Conservation (phyloP, 2,888 invertebrate species). For the Tetragnatha montana region DNA sequence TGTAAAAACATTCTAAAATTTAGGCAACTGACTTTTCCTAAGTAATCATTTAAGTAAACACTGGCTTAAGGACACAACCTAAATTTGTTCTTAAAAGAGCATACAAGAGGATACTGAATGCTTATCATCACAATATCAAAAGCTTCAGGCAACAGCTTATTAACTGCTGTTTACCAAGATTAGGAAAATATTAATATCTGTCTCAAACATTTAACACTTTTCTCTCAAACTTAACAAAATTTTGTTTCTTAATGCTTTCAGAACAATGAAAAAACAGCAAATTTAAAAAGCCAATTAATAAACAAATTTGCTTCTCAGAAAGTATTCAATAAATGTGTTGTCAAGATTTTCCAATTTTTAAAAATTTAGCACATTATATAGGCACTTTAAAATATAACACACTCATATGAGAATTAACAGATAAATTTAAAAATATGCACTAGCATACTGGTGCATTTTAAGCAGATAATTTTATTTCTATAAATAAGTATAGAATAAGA, state of each 20-base stretch:
- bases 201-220: background rate
- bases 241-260: background rate
- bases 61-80: constrained; percentile 28
- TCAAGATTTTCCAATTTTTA: no score
- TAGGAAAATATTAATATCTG: background rate
- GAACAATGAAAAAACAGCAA: background rate
- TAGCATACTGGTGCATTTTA: no score
- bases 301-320: no score
- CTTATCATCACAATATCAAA: background rate
- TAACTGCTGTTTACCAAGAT: constrained; percentile 17
- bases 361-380: no score
- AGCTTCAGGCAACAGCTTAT: constrained; percentile 1
- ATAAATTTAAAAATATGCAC: no score
- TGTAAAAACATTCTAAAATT: no score
- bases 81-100: constrained; percentile 39
- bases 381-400: no score
- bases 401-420: no score
- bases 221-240: background rate
- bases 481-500: no score
- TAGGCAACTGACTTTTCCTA: background rate
- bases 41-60: constrained; percentile 1
- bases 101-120: background rate
- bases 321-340: no score
- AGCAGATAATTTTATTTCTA: no score
- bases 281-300: background rate